A percentile compares a stretch with the other conserved stretches of the same genome.
Conservation (phyloP, 2,888 invertebrate species). For the Drosophila vallismaia region DNA sequence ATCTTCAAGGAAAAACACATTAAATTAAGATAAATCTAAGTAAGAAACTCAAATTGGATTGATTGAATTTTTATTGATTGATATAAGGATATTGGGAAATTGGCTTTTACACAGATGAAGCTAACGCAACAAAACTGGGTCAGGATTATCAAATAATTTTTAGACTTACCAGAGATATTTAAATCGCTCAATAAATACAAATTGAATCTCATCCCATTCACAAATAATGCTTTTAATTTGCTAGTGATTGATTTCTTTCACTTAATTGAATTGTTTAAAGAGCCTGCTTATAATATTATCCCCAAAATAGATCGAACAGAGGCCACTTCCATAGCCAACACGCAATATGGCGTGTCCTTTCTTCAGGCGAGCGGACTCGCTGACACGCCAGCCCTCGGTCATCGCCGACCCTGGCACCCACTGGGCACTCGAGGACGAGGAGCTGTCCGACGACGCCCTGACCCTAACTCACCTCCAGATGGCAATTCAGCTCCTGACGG, state of each 20-base stretch:
- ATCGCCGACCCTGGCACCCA: constrained; percentile 74
- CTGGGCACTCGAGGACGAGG: constrained; percentile 84
- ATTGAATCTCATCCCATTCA: background rate
- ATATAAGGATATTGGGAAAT: background rate
- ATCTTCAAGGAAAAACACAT: constrained; percentile 4
- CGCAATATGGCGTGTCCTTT: constrained; percentile 84
- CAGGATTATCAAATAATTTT: background rate
- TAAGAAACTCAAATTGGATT: background rate
- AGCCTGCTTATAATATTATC: background rate
- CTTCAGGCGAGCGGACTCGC: constrained; percentile 81
- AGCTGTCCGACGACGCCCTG: constrained; percentile 83
- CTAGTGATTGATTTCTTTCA: constrained; percentile 14
- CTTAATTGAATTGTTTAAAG: constrained; percentile 25
- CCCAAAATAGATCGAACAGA: constrained; percentile 21
- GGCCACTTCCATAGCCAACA: constrained; percentile 35
- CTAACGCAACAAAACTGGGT: background rate
- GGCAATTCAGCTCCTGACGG: constrained; percentile 91
- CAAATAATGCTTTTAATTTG: background rate
- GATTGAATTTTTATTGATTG: background rate
- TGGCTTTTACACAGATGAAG: background rate
- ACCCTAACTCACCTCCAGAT: constrained; percentile 90
- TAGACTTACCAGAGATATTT: background rate
- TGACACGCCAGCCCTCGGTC: constrained; percentile 82
- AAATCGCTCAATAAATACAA: background rate
- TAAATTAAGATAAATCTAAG: constrained; percentile 6